Conservation (phyloP, 1,140 invertebrate genomes). For the Pinna nobilis region DNA sequence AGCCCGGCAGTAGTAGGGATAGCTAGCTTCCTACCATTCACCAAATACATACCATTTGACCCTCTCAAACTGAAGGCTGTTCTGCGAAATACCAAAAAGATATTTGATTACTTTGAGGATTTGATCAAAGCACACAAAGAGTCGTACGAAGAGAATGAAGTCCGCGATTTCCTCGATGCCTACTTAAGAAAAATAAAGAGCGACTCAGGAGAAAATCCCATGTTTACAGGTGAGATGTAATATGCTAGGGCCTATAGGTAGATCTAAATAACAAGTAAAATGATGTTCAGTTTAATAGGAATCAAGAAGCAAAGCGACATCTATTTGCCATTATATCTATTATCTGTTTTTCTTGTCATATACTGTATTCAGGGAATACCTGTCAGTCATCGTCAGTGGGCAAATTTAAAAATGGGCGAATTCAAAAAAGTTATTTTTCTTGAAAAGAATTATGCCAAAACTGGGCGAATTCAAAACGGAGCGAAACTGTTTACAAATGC, state of each 20-base stretch:
- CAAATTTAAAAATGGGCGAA: no score
- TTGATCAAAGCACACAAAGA: not conserved
- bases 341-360: not conserved
- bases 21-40: conserved; percentile 4
- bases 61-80: not conserved
- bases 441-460: no score
- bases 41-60: not conserved
- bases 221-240: not conserved
- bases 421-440: no score
- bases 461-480: no score
- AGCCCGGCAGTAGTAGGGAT: not conserved
- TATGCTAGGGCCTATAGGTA: not conserved
- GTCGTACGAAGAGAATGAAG: not conserved
- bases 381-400: no score
- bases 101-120: not conserved
- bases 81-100: not conserved
- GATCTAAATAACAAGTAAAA: not conserved
- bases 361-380: no score
- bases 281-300: not conserved
- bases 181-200: not conserved
- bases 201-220: not conserved
- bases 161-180: not conserved
- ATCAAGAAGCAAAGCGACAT: not conserved
- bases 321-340: not conserved
- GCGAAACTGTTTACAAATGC: no score